Evolutionary conservation across 2,797 vertebrate genomes (phyloP), one percentile per base, ranked within the genome.

Genomic region (Poeciliopsis infans): DNA sequence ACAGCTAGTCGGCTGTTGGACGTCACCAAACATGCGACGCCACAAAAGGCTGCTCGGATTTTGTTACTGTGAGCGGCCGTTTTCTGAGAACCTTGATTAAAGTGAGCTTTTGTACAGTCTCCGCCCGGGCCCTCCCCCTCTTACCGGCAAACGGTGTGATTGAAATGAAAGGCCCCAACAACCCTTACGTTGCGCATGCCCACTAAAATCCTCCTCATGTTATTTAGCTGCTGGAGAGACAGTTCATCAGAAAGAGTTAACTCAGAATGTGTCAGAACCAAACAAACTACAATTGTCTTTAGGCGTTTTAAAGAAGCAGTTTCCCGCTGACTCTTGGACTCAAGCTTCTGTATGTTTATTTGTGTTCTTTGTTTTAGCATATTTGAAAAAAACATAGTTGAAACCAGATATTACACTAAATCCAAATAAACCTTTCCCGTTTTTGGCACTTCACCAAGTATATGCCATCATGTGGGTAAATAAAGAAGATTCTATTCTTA

Each of bases 11-110:
- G 90, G 92, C 85, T 91, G 85, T 91, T 86, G 86, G 91, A 95
- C 96, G 95, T 96, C 96, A 96, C 93, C 94, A 95, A 91, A 93
- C 91, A 92, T 93, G 95, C 95, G 95, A 95, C 95, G 90, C 85
- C 89, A 85, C 2, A 80, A 1, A 74, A 74, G 73, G 78, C 74
- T 76, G 76, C 74, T 76, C 66, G 55, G 83, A 82, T 89, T 85
- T 85, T 3, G 0, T 16, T 71, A 86, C 82, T 89, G 20, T 1
- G 43, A 0, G 43, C 41, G 71, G 16, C 88, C 86, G 85, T 20
- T 74, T 28, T 20, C 5, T 8, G 31, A 25, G 11, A 5, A 7
- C 2, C 12, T 10, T 20, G 31, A 36, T 10, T 36, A 39, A 43
- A 57, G 10, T 18, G 6, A n/a, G 6, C 13, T 39, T 46, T 23